These are phyloP conservation scores for Microtus ochrogaster DNA, from an alignment of 2,113 vertebrate genomes.

Conservation along the genomic window DNA sequence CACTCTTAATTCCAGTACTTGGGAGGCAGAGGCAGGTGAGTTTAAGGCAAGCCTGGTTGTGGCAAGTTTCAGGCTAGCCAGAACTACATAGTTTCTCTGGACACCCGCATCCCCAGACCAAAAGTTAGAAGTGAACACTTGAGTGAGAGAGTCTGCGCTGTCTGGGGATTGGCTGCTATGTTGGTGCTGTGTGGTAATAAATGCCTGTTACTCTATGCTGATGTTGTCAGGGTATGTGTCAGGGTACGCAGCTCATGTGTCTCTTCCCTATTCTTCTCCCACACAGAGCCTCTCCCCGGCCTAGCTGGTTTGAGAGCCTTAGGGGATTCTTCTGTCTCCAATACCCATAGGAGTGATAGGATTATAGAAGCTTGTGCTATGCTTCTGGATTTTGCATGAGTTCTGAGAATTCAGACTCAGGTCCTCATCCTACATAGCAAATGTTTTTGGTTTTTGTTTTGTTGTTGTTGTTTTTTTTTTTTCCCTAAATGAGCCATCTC, in stretches of 20 bases:
- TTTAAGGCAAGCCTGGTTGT: not conserved
- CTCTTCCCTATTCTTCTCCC: not conserved
- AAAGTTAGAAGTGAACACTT: not conserved
- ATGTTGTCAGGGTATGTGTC: not conserved
- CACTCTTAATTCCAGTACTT: not conserved
- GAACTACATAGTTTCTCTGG: not conserved
- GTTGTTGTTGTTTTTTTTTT: not conserved
- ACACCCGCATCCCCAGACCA: not conserved
- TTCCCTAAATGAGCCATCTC: not conserved
- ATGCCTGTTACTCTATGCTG: not conserved
- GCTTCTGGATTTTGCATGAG: not conserved
- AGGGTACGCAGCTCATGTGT: too few relatives aligned
- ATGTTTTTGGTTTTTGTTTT: too few relatives aligned
- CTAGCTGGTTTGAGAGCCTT: not conserved
- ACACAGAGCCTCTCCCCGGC: not conserved
- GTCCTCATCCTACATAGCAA: not conserved
- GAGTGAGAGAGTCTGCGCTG: not conserved
- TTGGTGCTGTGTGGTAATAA: too few relatives aligned
- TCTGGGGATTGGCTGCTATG: not conserved
- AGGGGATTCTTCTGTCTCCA: not conserved
- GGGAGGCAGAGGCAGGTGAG: not conserved
- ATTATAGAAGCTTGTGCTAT: not conserved
- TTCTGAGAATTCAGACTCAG: not conserved
- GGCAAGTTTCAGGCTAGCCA: not conserved
- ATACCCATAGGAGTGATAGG: not conserved